Conservation (phyloP, 1,140 invertebrate species). For the Aethina tumida region DNA sequence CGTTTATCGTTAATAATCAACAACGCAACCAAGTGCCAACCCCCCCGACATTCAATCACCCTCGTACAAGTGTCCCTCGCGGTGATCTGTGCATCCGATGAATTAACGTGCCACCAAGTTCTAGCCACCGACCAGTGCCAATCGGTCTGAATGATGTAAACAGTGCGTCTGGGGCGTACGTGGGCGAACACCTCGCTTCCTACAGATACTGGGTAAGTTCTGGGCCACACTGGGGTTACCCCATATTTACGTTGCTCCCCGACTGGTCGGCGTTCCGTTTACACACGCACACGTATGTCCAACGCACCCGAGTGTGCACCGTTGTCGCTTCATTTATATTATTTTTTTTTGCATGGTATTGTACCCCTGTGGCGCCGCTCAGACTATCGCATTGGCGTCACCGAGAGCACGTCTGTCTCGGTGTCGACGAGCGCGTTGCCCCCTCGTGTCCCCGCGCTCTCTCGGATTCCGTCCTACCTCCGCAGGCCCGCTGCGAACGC, state of each 20-base stretch:
- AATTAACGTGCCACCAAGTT: slow-evolving; percentile 5
- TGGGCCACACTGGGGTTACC: neutral
- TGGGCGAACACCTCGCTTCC: slow-evolving; percentile 19
- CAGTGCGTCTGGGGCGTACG: slow-evolving; percentile 15
- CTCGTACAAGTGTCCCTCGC: slow-evolving; percentile 1
- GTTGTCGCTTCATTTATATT: too few relatives aligned
- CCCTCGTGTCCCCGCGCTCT: slow-evolving; percentile 16
- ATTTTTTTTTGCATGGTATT: slow-evolving; percentile 34
- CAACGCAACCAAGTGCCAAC: slow-evolving; percentile 19
- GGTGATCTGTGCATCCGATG: slow-evolving; percentile 8
- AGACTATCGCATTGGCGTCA: slow-evolving; percentile 38
- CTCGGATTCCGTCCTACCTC: slow-evolving; percentile 17
- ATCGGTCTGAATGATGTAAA: slow-evolving; percentile 23
- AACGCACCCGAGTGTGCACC: slow-evolving; percentile 3
- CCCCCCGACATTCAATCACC: slow-evolving; percentile 3
- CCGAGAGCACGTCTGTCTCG: slow-evolving; percentile 35
- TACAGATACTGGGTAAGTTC: slow-evolving; percentile 13
- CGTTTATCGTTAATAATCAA: slow-evolving; percentile 18
- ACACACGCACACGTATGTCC: neutral
- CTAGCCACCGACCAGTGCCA: slow-evolving; percentile 10
- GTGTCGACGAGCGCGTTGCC: slow-evolving; percentile 22
- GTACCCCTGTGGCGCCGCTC: slow-evolving; percentile 33
- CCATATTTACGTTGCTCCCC: slow-evolving; percentile 4
- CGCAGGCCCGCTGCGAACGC: slow-evolving; percentile 18
- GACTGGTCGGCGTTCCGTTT: slow-evolving; percentile 1